Evolutionary conservation across 2,797 vertebrate genomes (phyloP), one percentile per base, ranked within the genome.

Genomic region (Peromyscus eremicus): DNA sequence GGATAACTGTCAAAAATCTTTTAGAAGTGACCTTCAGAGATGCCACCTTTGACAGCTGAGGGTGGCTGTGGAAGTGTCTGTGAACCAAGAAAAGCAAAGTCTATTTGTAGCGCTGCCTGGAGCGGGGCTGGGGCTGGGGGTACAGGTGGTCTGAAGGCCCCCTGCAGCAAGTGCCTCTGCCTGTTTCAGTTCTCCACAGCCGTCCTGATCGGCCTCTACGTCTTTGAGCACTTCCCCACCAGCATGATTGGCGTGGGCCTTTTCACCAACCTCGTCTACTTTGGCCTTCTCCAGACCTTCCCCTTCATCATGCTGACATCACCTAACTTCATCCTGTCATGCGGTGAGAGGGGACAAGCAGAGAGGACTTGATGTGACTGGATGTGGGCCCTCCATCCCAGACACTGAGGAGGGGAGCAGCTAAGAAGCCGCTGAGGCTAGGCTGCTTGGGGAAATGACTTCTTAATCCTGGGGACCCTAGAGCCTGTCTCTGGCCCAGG

Each of bases 251-350:
- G 99, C 6, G 98, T 99, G 13, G 99, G 99, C 70, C 99, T 99
- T 95, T 99, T 99, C 98, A 99, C 99, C 97, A 99, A 99, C 98
- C 98, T 99, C 82, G 99, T 99, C 79, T 99, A 99, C 98, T 99
- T 99, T 0, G 99, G 99, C 62, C 98, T 99, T 70, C 99, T 99
- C 86, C 99, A 99, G 98, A 99, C 99, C 5, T 99, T 99, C 98
- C 99, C 99, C 23, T 99, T 99, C 99, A 99, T 99, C 77, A 98
- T 99, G 98, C 99, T 99, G 85, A 99, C 99, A 79, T 99, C 99
- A 10, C 99, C 99, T 37, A 99, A 99, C 98, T 99, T 99, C 97
- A 99, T 99, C 96, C 99, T 99, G 21, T 99, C 99, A 2, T 99
- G 99, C 21, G 99, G 99, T 99, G 97, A 98, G 99, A 81, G 86